Base-by-base conservation (phyloP, 2,888 invertebrate species). In the Cancer borealis region DNA sequence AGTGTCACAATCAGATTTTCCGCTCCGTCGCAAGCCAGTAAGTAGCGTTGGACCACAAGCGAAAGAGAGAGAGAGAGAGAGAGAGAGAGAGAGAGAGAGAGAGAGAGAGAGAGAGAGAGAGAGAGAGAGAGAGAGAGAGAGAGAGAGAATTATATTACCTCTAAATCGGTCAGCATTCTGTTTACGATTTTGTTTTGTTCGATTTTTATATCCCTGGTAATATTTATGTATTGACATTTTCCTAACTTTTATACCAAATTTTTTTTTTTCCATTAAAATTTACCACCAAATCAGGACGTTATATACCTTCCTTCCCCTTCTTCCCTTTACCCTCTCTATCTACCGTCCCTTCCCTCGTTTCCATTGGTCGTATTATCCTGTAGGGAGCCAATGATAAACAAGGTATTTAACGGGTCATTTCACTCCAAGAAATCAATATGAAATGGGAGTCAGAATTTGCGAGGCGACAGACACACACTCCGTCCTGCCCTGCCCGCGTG, bases 41-140 rank as follows among this genome's bases (percentile, higher is more conserved):
- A 88, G 46, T 21, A 12, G n/a, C 46, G 26, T 45, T 21, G 88
- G 88, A 12, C 46, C 47, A 88, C 47, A 88, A 88, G 47, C 88
- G 45, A 88, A 47, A 47, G 88, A 39, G 47, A 47, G 47, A 88
- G 88, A 46, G 88, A 47, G 26, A 88, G 21, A 47, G 79, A 26
- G 79, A 79, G 79, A 79, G 79, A 79, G 79, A 79, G 30, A 79
- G 30, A 79, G 79, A 79, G 79, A 79, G 79, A 79, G 79, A 79
- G 79, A 79, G 79, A 88, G 88, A 46, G 49, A 88, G 88, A 88
- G 88, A 88, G 49, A 88, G 88, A 88, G 46, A 26, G 49, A 88
- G 46, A 88, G 88, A 88, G 46, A 88, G 88, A 88, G 46, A 88
- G 88, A 88, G 46, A 88, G 88, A 88, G 46, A 88, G 88, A 88